Evolutionary conservation across 2,888 invertebrate genomes (phyloP), one percentile per base, ranked within the genome.

Genomic region (Caenorhabditis japonica): DNA sequence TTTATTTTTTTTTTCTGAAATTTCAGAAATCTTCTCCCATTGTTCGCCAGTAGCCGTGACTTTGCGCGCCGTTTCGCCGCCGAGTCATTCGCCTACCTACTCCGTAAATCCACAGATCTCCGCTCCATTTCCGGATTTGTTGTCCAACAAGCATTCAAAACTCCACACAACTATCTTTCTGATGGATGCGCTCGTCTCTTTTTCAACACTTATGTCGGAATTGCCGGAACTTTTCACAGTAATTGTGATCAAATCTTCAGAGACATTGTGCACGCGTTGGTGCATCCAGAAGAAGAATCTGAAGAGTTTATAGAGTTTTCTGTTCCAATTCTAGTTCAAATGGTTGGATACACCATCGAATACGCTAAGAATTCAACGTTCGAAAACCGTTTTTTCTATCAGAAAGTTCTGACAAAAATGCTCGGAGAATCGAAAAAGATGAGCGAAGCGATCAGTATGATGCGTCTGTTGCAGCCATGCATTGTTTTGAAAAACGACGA

Each of bases 41-140:
- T 96, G 36, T 92, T 92, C 81, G 92, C 92, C 55, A 90, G 90
- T n/a, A 92, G 92, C 83, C 93, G 94, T 23, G 91, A 92, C 74
- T 94, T 95, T 87, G 92, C 97, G 21, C 92, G 93, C 80, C 93
- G 93, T 85, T 97, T 97, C 91, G 95, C 96, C 4, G 94, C 95
- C 0, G 95, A 97, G 89, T 94, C 95, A 88, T 96, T 97, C 90
- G 93, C 96, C 0, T 97, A 94, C 90, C 92, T 97, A 1, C 93
- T 94, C 3, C 91, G 96, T 77, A 89, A 89, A 86, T 88, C 89
- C 49, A 75, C 70, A 4, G 75, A 73, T 47, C 53, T 84, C 15
- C 59, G 64, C 4, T 71, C 75, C n/a, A 34, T 81, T n/a, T 44
- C 61, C 4, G 15, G 25, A 10, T 81, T 75, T 39, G 66, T 83